Percentiles rank a stretch among this genome's conserved stretches.
These are phyloP conservation scores for Bradypodion ventrale DNA, from an alignment of 2,797 vertebrate genomes.

Conservation along the genomic window DNA sequence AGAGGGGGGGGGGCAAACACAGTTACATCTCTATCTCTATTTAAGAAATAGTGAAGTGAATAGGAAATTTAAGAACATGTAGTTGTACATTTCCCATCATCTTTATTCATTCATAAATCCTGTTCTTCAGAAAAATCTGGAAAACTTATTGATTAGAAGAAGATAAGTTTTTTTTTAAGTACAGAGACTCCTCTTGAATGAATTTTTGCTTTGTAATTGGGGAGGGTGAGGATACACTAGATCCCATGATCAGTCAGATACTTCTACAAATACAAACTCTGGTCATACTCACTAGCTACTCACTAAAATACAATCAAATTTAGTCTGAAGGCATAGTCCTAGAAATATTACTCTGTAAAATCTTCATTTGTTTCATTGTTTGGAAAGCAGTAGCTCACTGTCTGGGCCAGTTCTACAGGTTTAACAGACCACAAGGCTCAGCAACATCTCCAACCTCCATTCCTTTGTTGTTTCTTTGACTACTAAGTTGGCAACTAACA, in stretches of 20 bases:
- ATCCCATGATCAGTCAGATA: neutral
- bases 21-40: neutral
- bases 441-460: neutral
- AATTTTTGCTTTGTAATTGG: neutral
- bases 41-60: neutral
- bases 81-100: neutral
- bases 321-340: neutral
- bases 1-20: too few species aligned
- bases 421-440: neutral
- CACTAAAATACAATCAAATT: neutral
- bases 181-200: neutral
- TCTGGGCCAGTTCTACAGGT: neutral
- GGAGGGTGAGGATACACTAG: neutral
- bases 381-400: neutral
- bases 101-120: neutral
- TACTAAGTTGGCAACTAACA: neutral
- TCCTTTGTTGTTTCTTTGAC: neutral
- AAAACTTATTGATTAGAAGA: neutral
- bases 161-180: neutral
- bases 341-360: neutral
- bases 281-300: neutral
- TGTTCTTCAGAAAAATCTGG: neutral
- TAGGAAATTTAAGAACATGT: neutral
- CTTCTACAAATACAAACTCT: neutral
- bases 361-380: neutral